These are phyloP conservation scores for Typhlichthys eigenmanni DNA, from an alignment of 2,797 vertebrate species.

Conservation along the genomic window DNA sequence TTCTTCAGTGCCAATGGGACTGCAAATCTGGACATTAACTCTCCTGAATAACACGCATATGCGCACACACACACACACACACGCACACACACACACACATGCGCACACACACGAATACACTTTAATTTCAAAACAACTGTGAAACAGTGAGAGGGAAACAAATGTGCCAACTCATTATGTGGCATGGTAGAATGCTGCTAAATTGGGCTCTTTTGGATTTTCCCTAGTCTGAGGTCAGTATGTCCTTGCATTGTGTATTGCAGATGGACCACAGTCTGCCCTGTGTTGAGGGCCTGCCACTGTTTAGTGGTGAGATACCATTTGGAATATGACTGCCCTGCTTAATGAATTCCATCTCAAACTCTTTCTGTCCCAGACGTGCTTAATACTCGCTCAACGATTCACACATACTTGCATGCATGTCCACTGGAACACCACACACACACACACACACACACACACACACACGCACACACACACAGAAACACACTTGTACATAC, in stretches of 20 bases:
- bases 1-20: slow-evolving; percentile 55
- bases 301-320: slow-evolving; percentile 67
- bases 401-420: slow-evolving; percentile 33
- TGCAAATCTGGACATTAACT: slow-evolving; percentile 56
- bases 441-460: slow-evolving; percentile 27
- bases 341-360: slow-evolving; percentile 49
- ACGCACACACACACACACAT: slow-evolving; percentile 14
- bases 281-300: slow-evolving; percentile 48
- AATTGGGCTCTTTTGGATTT: slow-evolving; percentile 50
- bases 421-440: slow-evolving; percentile 17
- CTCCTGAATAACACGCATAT: slow-evolving; percentile 22
- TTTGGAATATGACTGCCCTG: slow-evolving; percentile 64
- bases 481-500: slow-evolving; percentile 25
- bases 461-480: slow-evolving; percentile 25
- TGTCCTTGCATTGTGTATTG: slow-evolving; percentile 56
- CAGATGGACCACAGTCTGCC: slow-evolving; percentile 49
- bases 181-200: slow-evolving; percentile 37
- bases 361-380: slow-evolving; percentile 38
- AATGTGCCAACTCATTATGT: slow-evolving; percentile 21
- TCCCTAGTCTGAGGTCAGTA: slow-evolving; percentile 55
- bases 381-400: slow-evolving; percentile 45
- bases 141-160: slow-evolving; percentile 43
- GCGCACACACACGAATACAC: slow-evolving; percentile 14
- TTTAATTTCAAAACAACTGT: slow-evolving; percentile 54
- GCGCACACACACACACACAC: slow-evolving; percentile 29